Conservation (phyloP, 2,113 vertebrate species). For the Tupaia tana region DNA sequence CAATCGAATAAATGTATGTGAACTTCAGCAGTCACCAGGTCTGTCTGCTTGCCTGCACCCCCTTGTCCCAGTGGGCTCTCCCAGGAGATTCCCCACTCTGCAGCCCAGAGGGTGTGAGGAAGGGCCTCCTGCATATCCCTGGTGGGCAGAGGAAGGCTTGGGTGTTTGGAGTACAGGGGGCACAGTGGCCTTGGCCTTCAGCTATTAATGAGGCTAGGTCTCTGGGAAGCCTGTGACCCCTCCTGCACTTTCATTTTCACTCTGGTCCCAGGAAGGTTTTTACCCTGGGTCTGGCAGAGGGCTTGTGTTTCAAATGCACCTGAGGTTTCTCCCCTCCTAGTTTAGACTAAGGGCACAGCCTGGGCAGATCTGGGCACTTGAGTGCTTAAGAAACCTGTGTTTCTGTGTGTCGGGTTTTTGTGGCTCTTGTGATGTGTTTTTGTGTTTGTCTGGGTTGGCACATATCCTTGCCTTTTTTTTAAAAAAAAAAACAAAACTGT, state of each 20-base stretch:
- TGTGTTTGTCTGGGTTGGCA: slow-evolving; percentile 23
- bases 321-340: slow-evolving; percentile 9
- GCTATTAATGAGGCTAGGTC: slow-evolving; percentile 8
- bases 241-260: slow-evolving; percentile 76
- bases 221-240: slow-evolving; percentile 40
- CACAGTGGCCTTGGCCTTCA: not conserved
- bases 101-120: not conserved
- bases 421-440: not conserved
- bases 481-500: not conserved
- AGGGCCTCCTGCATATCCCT: not conserved
- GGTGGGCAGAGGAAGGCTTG: not conserved
- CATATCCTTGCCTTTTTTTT: not conserved
- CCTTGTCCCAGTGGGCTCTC: not conserved
- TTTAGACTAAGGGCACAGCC: not conserved
- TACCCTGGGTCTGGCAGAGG: not conserved
- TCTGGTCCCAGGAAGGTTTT: slow-evolving; percentile 34
- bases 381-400: not conserved
- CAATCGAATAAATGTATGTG: slow-evolving; percentile 82
- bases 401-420: not conserved
- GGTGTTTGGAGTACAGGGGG: not conserved
- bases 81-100: not conserved
- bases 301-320: slow-evolving; percentile 45
- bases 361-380: not conserved
- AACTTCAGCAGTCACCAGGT: slow-evolving; percentile 69
- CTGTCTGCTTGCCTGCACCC: slow-evolving; percentile 65